Evolutionary conservation across 2,888 invertebrate genomes (phyloP).

Genomic region (Blastobasis lacticolella): DNA sequence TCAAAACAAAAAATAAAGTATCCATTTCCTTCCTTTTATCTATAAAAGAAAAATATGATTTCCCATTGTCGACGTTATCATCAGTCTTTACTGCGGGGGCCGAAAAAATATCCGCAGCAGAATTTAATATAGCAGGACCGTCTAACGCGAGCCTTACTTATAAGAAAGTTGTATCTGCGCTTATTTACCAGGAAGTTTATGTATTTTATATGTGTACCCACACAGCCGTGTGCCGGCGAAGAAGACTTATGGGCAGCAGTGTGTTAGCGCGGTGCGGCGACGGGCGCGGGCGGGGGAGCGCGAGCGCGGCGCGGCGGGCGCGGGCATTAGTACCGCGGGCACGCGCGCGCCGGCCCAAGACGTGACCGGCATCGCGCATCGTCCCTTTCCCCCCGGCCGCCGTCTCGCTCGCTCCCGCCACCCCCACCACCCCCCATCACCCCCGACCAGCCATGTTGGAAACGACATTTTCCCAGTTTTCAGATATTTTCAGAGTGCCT

Average conservation of each 20-base stretch:
- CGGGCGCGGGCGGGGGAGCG: slow-evolving; percentile 46
- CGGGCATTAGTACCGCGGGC: slow-evolving; percentile 66
- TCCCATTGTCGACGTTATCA: slow-evolving; percentile 49
- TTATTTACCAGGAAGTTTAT: slow-evolving; percentile 72
- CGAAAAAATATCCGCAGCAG: slow-evolving; percentile 52
- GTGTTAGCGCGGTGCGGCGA: slow-evolving; percentile 40
- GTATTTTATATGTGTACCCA: slow-evolving; percentile 52
- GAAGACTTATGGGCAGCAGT: slow-evolving; percentile 32
- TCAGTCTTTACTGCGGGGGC: slow-evolving; percentile 37
- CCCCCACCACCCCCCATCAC: slow-evolving; percentile 61
- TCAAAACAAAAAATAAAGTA: slow-evolving; percentile 40
- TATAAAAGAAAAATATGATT: slow-evolving; percentile 50
- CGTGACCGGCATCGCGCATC: slow-evolving; percentile 72
- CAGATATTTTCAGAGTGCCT: slow-evolving; percentile 57
- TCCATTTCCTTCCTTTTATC: slow-evolving; percentile 38
- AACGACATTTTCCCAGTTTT: slow-evolving; percentile 65
- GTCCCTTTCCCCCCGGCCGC: slow-evolving; percentile 65
- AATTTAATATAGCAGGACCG: slow-evolving; percentile 66
- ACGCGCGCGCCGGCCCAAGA: slow-evolving; percentile 68
- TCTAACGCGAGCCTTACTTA: slow-evolving; percentile 46
- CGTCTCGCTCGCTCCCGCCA: slow-evolving; percentile 55
- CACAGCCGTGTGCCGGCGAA: slow-evolving; percentile 21
- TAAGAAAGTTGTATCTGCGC: slow-evolving; percentile 62
- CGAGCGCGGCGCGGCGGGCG: slow-evolving; percentile 57
- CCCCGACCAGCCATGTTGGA: slow-evolving; percentile 67